Base-by-base conservation (phyloP, 2,888 invertebrate species). In the Cheilosia vulpina region DNA sequence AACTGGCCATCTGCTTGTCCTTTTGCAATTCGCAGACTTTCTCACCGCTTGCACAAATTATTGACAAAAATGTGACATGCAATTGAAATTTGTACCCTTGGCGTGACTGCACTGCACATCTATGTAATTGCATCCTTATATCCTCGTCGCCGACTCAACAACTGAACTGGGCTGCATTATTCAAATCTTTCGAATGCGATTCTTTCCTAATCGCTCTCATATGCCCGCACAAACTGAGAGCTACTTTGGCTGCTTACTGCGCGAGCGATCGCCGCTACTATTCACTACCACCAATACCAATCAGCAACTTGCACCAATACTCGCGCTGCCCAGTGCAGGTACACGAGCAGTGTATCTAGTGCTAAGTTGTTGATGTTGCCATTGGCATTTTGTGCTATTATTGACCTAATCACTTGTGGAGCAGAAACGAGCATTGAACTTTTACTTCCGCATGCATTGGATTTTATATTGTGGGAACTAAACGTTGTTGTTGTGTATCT, bases 391-490 rank as follows among this genome's bases (percentile, higher is more conserved):
- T 90, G 89, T 90, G 89, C 89, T 90, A 91, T 91, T 91, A 90
- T 91, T 91, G 91, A 91, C 91, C 91, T 91, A 91, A 91, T 91
- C 91, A 91, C 91, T 91, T 91, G 91, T 91, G 90, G 91, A 91
- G 91, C 91, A 91, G 90, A 90, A 91, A 91, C 91, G 91, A 91
- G 89, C 91, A 91, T 91, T 91, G 91, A 91, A 91, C 91, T 91
- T 91, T 91, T 91, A 91, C 91, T 91, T 91, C 91, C 91, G 91
- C 91, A 91, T 91, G 90, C 90, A 89, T 89, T 89, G 89, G 79
- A 88, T 88, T 88, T 88, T 87, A 87, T 65, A 87, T 85, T 72
- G 87, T 88, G 87, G 81, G 87, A 76, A 87, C 78, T 68, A 81
- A 87, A 66, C 78, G 87, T 78, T 84, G 83, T 60, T 87, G 66